A percentile compares a stretch with the other conserved stretches of the same genome.
Conservation (phyloP, 92 coral and sea anemone genomes). For the Phymanthus crucifer region DNA sequence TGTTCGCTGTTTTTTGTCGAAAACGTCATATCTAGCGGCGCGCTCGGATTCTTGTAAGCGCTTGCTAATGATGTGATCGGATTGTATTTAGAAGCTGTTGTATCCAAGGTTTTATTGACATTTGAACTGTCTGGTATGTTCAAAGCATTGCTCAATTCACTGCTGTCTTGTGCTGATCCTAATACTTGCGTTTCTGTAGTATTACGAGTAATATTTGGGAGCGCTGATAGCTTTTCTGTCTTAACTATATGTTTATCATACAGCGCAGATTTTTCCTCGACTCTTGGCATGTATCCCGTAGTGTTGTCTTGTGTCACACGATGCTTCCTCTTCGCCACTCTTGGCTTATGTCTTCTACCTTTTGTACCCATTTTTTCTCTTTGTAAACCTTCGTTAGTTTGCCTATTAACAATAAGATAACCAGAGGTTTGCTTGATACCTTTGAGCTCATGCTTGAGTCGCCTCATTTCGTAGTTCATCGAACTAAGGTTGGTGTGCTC, state of each 20-base stretch:
- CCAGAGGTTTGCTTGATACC: conserved; percentile 85
- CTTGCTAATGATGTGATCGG: conserved; percentile 9
- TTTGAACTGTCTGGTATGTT: conserved; percentile 10
- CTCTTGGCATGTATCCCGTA: background rate
- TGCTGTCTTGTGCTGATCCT: background rate
- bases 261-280: background rate
- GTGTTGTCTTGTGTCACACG: background rate
- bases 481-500: conserved; percentile 60
- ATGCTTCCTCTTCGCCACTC: conserved; percentile 7
- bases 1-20: no score
- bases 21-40: no score
- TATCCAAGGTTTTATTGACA: conserved; percentile 15
- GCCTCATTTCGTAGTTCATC: conserved; percentile 79
- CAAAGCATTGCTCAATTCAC: conserved; percentile 9
- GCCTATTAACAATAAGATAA: conserved; percentile 31
- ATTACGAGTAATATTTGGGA: background rate
- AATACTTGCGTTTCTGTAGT: conserved; percentile 1
- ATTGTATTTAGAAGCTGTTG: conserved; percentile 10
- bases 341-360: conserved; percentile 20
- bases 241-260: background rate
- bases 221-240: background rate
- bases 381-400: background rate
- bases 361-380: conserved; percentile 8
- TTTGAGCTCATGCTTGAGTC: conserved; percentile 68
- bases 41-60: conserved; percentile 4